A percentile compares a stretch with the other conserved stretches of the same genome.
Conservation (phyloP, 2,888 invertebrate species). For the Dermolepida albohirtum region DNA sequence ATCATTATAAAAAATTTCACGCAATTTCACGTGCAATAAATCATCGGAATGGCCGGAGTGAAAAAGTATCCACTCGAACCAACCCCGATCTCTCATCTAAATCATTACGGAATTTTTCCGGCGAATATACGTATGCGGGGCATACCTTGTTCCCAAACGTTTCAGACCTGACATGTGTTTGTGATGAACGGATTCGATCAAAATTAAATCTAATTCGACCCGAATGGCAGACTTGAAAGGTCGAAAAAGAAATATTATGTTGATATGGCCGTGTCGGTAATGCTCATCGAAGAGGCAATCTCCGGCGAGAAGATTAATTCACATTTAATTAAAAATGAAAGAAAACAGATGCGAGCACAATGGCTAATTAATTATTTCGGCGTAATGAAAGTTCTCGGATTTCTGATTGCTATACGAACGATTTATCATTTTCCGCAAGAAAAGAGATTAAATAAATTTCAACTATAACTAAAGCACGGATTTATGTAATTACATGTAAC, state of each 20-base stretch:
- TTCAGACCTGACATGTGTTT: conserved; percentile 19
- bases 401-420: neutral
- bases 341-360: conserved; percentile 32
- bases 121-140: neutral
- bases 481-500: too few relatives aligned
- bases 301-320: conserved; percentile 35
- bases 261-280: conserved; percentile 13
- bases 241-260: conserved; percentile 8
- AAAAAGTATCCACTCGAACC: conserved; percentile 27
- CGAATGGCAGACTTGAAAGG: conserved; percentile 4
- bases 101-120: conserved; percentile 23
- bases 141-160: neutral
- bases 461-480: too few relatives aligned
- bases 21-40: conserved; percentile 57
- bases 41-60: conserved; percentile 45
- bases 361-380: conserved; percentile 36
- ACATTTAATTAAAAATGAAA: conserved; percentile 29
- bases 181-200: conserved; percentile 37
- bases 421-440: neutral
- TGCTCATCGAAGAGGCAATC: conserved; percentile 16
- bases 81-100: conserved; percentile 9
- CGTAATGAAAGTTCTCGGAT: conserved; percentile 14
- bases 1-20: conserved; percentile 56
- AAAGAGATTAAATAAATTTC: too few relatives aligned
- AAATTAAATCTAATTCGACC: conserved; percentile 41